Conservation (phyloP, 1,140 invertebrate species). For the Bombus consobrinus region DNA sequence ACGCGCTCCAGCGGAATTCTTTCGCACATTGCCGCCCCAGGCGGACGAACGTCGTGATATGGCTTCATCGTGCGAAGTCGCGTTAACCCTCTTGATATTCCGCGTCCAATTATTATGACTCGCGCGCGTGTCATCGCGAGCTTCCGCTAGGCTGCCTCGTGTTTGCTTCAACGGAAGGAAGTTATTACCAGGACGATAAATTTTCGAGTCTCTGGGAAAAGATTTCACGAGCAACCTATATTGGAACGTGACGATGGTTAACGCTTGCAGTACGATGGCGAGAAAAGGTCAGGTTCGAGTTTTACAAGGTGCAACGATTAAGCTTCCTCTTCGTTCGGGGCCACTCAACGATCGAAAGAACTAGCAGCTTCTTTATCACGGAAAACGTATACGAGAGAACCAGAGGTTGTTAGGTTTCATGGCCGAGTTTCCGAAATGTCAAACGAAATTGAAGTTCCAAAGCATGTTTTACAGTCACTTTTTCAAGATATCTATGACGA, state of each 20-base stretch:
- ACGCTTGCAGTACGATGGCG: too few species aligned
- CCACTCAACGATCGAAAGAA: background rate
- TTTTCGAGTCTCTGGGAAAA: background rate
- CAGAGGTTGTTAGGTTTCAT: slow-evolving; percentile 20
- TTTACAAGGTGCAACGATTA: slow-evolving; percentile 11
- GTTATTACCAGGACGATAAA: background rate
- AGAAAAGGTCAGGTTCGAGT: background rate
- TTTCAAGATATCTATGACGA: background rate
- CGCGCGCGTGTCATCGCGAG: background rate
- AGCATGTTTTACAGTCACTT: background rate
- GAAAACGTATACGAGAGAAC: background rate
- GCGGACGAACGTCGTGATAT: slow-evolving; percentile 23
- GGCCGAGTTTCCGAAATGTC: background rate
- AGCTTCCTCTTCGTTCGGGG: background rate
- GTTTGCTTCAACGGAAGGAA: too few species aligned
- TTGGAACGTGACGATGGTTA: background rate
- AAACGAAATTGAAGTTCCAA: background rate
- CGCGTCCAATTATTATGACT: slow-evolving; percentile 17
- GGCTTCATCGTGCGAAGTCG: slow-evolving; percentile 12
- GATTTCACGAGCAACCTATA: background rate
- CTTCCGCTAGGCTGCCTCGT: background rate
- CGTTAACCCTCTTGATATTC: slow-evolving; percentile 37
- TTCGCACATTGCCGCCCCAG: background rate
- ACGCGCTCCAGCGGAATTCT: slow-evolving; percentile 29
- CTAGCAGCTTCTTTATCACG: background rate